phyloP scores from a whole-genome alignment of 1,140 invertebrate species.

The Octopus sinensis region DNA sequence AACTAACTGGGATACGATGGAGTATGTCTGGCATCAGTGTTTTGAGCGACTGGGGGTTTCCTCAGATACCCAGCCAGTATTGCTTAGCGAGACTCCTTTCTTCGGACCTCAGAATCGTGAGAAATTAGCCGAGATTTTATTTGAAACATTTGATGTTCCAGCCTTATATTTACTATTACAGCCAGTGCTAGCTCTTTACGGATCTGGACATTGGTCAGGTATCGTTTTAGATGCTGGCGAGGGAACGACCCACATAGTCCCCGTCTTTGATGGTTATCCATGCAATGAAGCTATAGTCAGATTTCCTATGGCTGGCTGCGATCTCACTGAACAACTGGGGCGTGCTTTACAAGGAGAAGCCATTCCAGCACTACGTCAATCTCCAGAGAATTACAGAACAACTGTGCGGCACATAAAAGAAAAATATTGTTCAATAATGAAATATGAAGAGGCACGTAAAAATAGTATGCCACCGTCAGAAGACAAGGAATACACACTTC shows the following conservation, averaged over 20 bases:
- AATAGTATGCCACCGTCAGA: not conserved
- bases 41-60: not conserved
- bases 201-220: conserved; percentile 12
- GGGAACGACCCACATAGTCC: conserved; percentile 5
- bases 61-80: not conserved
- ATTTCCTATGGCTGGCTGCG: conserved; percentile 6
- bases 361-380: not conserved
- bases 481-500: not conserved
- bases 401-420: not conserved
- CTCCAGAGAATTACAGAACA: not conserved
- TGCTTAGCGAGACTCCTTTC: conserved; percentile 10
- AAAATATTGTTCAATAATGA: not conserved
- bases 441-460: not conserved
- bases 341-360: not conserved
- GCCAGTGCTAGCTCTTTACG: conserved; percentile 6
- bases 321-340: not conserved
- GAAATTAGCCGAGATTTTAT: not conserved
- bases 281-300: conserved; percentile 12
- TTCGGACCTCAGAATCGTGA: not conserved
- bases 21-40: conserved; percentile 9
- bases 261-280: conserved; percentile 8
- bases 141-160: conserved; percentile 7
- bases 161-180: conserved; percentile 1
- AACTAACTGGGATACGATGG: conserved; percentile 7
- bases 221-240: not conserved